phyloP scores from a whole-genome alignment of 1,140 invertebrate species.

The Pissodes strobi region DNA sequence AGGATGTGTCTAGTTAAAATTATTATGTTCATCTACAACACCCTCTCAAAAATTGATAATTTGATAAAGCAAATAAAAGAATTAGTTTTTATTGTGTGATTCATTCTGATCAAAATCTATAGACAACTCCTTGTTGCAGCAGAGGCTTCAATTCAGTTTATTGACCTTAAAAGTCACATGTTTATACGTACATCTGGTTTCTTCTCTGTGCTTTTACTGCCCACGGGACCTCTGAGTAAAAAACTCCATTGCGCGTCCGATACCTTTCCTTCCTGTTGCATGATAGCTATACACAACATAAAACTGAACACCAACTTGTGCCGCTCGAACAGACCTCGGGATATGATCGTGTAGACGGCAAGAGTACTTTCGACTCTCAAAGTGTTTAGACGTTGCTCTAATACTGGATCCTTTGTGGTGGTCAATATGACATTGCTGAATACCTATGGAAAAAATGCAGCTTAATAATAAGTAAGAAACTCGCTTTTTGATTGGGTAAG shows the following conservation, averaged over 20 bases:
- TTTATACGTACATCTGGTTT: conserved; percentile 30
- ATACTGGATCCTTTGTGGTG: conserved; percentile 67
- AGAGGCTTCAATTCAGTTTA: no score
- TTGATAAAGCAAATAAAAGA: no score
- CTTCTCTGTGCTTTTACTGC: conserved; percentile 53
- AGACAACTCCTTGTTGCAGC: no score
- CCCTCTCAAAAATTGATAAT: no score
- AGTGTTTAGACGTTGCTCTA: conserved; percentile 67
- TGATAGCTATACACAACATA: conserved; percentile 77
- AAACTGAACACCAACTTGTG: conserved; percentile 91
- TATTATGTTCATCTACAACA: no score
- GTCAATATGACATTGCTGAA: conserved; percentile 76
- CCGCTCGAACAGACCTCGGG: conserved; percentile 85
- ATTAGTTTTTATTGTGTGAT: no score
- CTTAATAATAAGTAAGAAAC: neutral
- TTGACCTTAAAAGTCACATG: no score
- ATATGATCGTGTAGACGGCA: conserved; percentile 84
- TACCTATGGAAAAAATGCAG: no score
- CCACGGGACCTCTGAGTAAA: conserved; percentile 70
- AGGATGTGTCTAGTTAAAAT: no score
- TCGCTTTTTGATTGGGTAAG: neutral
- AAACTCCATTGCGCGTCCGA: conserved; percentile 70
- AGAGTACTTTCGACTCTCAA: conserved; percentile 78
- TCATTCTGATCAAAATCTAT: no score
- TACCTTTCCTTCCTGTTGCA: conserved; percentile 65